Base-by-base conservation (phyloP, 2,888 invertebrate genomes). In the Lithophane ornitopus region DNA sequence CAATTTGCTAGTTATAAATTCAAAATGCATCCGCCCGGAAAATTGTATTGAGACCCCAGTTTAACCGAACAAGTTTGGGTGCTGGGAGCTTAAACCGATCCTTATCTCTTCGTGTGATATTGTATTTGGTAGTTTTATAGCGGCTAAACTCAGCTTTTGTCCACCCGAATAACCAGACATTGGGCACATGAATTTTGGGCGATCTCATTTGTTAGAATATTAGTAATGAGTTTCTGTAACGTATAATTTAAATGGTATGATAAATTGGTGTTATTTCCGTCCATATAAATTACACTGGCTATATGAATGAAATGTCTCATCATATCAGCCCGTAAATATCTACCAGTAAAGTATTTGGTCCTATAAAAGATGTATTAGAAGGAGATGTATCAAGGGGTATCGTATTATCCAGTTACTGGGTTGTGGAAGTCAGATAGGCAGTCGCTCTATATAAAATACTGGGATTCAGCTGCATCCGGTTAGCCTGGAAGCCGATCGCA, bases 1-100 rank as follows among this genome's bases (percentile, higher is more conserved):
- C 96, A 95, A 95, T 96, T 96, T 95, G 93, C 94, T 95, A 93
- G 96, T 96, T 96, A 96, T 96, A 96, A 96, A 96, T 96, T 96
- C 96, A 94, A 95, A 95, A 95, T 95, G 95, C 95, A 95, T 94
- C 93, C 95, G 90, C 90, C 92, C 95, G 93, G 92, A 94, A 95
- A 96, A 96, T 96, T 96, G 96, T 96, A 94, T 95, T 91, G 95
- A 93, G 93, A 92, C 94, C 94, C 93, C 86, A 89, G 91, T 90
- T 89, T 89, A 93, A 87, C 90, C 93, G 91, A 82, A 88, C 89
- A 84, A 89, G 87, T 90, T 90, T 81, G 86, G 91, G 87, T 86
- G 90, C 88, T 83, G 77, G 82, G 68, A 75, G 81, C 83, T 84
- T 84, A 84, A 81, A 81, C 78, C 71, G 80, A 84, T 79, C 81